Conservation (phyloP, 2,797 vertebrate genomes). For the Dallia pectoralis region DNA sequence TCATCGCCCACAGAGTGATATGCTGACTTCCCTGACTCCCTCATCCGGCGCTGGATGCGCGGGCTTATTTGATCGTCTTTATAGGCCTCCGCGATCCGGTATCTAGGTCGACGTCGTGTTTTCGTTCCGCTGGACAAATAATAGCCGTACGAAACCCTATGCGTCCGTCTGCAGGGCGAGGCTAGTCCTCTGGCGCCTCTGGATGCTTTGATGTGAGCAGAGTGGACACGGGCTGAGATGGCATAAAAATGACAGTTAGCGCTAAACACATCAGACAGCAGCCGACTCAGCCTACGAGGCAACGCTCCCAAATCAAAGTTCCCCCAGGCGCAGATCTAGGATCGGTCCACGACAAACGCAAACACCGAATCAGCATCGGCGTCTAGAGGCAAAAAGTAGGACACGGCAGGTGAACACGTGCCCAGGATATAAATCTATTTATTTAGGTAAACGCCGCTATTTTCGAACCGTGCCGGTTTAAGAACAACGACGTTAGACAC, state of each 20-base stretch:
- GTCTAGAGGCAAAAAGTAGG: too few relatives aligned
- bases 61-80: constrained; percentile 51
- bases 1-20: constrained; percentile 42
- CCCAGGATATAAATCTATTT: too few relatives aligned
- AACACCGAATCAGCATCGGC: too few relatives aligned
- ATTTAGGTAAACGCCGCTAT: too few relatives aligned
- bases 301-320: neutral
- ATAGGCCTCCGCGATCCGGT: constrained; percentile 43
- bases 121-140: constrained; percentile 55
- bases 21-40: constrained; percentile 51
- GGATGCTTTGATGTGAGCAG: constrained; percentile 51
- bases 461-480: too few relatives aligned
- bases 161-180: constrained; percentile 42
- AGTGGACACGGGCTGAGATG: constrained; percentile 46
- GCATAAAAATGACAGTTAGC: constrained; percentile 45
- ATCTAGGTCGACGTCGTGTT: constrained; percentile 58
- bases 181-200: constrained; percentile 35
- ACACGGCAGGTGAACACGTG: too few relatives aligned
- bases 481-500: neutral
- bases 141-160: constrained; percentile 44
- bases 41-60: constrained; percentile 51
- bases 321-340: neutral
- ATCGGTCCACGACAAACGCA: too few relatives aligned
- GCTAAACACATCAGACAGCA: constrained; percentile 46
- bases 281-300: constrained; percentile 19